Conservation (phyloP, 2,113 vertebrate species). For the Thalassarche chlororhynchos region DNA sequence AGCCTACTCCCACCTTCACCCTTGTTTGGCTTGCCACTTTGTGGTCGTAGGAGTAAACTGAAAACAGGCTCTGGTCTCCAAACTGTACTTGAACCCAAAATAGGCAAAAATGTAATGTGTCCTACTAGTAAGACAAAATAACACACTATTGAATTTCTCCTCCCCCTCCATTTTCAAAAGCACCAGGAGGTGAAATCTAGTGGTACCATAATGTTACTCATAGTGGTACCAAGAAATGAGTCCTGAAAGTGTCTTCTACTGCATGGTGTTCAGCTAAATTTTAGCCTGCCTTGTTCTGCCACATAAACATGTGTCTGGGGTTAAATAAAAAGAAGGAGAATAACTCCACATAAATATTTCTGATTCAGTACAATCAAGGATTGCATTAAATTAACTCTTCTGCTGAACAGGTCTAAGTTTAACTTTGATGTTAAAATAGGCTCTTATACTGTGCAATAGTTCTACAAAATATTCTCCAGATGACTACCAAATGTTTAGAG, state of each 20-base stretch:
- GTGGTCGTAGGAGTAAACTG: accelerated
- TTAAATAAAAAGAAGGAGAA: neutral
- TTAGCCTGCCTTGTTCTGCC: neutral
- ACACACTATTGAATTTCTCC: neutral
- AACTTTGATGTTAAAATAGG: neutral
- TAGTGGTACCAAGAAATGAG: neutral
- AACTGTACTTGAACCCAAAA: neutral
- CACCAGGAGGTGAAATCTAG: neutral
- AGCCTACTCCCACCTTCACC: neutral
- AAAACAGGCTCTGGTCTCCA: neutral
- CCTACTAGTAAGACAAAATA: neutral
- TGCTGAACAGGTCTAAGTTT: neutral
- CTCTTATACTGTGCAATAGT: neutral
- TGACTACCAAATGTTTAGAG: neutral
- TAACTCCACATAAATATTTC: neutral
- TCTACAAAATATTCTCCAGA: neutral
- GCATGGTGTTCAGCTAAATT: neutral
- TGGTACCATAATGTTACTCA: neutral
- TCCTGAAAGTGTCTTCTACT: neutral
- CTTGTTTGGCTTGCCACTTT: neutral
- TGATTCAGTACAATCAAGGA: neutral
- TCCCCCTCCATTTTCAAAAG: neutral
- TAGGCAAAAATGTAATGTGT: neutral
- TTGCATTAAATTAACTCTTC: neutral
- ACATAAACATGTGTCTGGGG: neutral